A percentile compares a stretch with the other conserved stretches of the same genome.
Evolutionary conservation across 1,140 invertebrate species (phyloP).

Genomic region (Brachionus asplanchnoidis): DNA sequence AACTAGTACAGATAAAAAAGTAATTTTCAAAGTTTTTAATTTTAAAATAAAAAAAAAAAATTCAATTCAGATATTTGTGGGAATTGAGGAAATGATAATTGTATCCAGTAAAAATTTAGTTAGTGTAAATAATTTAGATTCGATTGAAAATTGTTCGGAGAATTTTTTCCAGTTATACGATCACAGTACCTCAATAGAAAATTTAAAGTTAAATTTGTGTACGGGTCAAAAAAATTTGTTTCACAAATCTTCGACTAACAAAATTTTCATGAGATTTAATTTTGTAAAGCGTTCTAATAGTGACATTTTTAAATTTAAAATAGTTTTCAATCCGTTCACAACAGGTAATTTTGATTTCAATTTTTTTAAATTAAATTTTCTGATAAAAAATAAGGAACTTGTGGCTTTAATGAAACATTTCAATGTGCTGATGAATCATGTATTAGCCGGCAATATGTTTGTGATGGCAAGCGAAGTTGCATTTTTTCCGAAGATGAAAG

Average conservation of each 20-base stretch:
- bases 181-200: neutral
- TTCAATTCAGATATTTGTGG: neutral
- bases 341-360: neutral
- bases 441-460: neutral
- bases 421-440: conserved; percentile 11
- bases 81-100: neutral
- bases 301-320: conserved; percentile 1
- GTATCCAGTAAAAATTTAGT: neutral
- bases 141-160: neutral
- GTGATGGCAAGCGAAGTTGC: conserved; percentile 22
- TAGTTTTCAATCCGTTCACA: conserved; percentile 4
- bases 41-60: neutral
- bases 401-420: neutral
- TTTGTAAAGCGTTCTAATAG: neutral
- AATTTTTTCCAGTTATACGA: conserved; percentile 27
- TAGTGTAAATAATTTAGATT: neutral
- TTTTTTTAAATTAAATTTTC: neutral
- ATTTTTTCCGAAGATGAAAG: neutral
- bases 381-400: neutral
- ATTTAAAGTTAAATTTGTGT: neutral
- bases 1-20: neutral
- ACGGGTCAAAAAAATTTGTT: neutral
- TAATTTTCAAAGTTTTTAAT: neutral
- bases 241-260: neutral
- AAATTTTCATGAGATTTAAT: conserved; percentile 18